phyloP scores from a whole-genome alignment of 1,140 invertebrate species.

The Heliconius nattereri region DNA sequence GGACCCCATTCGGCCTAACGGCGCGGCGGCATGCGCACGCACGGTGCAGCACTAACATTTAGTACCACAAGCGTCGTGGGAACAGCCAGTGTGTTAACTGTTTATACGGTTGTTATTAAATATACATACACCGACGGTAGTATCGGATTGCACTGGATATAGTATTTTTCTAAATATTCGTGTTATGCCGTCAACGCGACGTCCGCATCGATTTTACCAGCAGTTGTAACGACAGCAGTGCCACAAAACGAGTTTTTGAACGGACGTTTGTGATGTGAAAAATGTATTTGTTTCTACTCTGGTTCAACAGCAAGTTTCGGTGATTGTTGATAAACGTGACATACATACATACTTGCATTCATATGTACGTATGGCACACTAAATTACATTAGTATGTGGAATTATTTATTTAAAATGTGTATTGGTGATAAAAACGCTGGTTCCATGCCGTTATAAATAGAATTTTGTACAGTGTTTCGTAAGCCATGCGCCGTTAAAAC shows the following conservation, averaged over 20 bases:
- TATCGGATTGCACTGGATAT: slow-evolving; percentile 2
- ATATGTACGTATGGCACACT: background rate
- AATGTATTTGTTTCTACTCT: slow-evolving; percentile 28
- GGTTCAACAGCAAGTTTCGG: slow-evolving; percentile 34
- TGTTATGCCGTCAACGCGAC: background rate
- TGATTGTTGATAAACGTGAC: slow-evolving; percentile 17
- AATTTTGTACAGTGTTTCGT: slow-evolving; percentile 34
- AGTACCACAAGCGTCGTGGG: slow-evolving; percentile 13
- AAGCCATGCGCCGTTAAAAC: slow-evolving; percentile 40
- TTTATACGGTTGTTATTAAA: slow-evolving; percentile 19
- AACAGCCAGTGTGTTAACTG: slow-evolving; percentile 16
- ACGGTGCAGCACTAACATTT: slow-evolving; percentile 29
- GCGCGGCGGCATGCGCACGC: slow-evolving; percentile 42
- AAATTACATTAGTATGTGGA: background rate
- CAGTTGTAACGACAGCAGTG: slow-evolving; percentile 20
- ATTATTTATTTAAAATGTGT: slow-evolving; percentile 19
- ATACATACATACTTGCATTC: background rate
- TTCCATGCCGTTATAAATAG: slow-evolving; percentile 43
- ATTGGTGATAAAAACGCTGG: slow-evolving; percentile 7
- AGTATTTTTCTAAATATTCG: background rate
- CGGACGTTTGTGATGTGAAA: slow-evolving; percentile 19
- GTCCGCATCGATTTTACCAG: slow-evolving; percentile 37
- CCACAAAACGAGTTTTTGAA: slow-evolving; percentile 26
- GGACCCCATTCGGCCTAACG: slow-evolving; percentile 40
- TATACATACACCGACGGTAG: background rate